A percentile compares a stretch with the other conserved stretches of the same genome.
phyloP scores from a whole-genome alignment of 1,140 invertebrate species.

The Drosophila nigrodunni region DNA sequence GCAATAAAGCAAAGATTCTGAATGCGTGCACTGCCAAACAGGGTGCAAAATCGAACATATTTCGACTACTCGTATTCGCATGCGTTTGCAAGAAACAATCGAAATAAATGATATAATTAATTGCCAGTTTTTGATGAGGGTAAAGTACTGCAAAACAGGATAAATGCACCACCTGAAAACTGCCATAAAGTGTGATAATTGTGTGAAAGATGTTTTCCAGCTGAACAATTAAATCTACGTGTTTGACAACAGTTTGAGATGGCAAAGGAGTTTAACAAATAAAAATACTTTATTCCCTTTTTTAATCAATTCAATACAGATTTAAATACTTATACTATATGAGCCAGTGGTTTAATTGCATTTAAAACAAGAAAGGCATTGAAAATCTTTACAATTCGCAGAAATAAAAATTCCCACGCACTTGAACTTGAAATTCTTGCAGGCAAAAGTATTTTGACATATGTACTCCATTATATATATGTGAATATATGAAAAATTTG shows the following conservation, averaged over 20 bases:
- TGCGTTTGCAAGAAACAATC: slow-evolving; percentile 36
- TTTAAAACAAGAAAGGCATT: too few species aligned
- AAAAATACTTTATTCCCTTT: too few species aligned
- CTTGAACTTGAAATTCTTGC: slow-evolving; percentile 74
- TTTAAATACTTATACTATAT: too few species aligned
- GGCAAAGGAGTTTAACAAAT: too few species aligned
- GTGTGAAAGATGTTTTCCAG: neutral
- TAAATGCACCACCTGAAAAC: slow-evolving; percentile 67
- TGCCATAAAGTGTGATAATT: slow-evolving; percentile 44
- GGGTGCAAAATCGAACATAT: slow-evolving; percentile 64
- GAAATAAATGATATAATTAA: slow-evolving; percentile 65
- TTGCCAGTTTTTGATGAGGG: slow-evolving; percentile 69
- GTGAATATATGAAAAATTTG: slow-evolving; percentile 25
- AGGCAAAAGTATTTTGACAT: slow-evolving; percentile 65
- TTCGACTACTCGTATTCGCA: slow-evolving; percentile 19
- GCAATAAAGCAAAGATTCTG: slow-evolving; percentile 63
- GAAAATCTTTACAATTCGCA: slow-evolving; percentile 49
- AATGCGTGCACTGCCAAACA: slow-evolving; percentile 46
- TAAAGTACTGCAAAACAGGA: slow-evolving; percentile 38
- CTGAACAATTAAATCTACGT: too few species aligned
- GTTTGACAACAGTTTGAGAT: too few species aligned
- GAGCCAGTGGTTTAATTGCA: too few species aligned
- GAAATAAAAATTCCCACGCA: slow-evolving; percentile 74
- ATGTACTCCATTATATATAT: slow-evolving; percentile 12
- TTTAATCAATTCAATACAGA: too few species aligned